These are phyloP conservation scores for Octodon degus DNA, from an alignment of 2,113 vertebrate genomes.

Conservation along the genomic window DNA sequence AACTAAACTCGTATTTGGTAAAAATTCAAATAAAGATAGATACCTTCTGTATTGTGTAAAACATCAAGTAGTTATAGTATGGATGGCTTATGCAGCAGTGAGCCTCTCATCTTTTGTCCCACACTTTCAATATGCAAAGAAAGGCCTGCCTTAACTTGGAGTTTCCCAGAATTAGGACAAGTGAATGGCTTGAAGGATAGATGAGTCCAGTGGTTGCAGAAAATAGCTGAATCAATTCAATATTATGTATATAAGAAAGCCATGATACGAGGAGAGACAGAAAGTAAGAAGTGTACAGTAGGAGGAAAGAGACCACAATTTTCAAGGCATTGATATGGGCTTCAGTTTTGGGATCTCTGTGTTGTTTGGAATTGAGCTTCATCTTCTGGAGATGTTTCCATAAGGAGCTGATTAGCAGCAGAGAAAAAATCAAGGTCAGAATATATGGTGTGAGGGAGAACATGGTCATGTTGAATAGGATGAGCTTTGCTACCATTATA, in stretches of 20 bases:
- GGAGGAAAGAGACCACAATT: not conserved
- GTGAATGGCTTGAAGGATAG: conserved; percentile 22
- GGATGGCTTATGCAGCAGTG: not conserved
- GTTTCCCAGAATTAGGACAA: conserved; percentile 28
- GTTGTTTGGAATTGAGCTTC: not conserved
- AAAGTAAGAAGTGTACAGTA: not conserved
- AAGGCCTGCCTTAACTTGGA: not conserved
- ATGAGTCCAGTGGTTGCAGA: not conserved
- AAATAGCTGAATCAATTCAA: accelerated
- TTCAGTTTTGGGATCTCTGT: not conserved
- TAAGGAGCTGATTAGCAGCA: not conserved
- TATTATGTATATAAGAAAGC: not conserved
- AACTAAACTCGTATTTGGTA: not conserved
- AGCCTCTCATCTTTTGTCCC: not conserved
- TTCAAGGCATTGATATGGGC: conserved; percentile 24
- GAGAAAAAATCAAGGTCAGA: not conserved
- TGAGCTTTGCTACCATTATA: not conserved
- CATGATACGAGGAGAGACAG: not conserved
- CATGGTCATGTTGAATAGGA: not conserved
- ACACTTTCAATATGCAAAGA: not conserved
- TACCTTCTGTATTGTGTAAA: not conserved
- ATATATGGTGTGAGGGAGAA: not conserved
- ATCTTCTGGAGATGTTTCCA: not conserved
- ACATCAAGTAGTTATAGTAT: not conserved
- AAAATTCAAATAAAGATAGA: not conserved